Conservation (phyloP, 2,113 vertebrate genomes). For the Artemisiospiza belli region DNA sequence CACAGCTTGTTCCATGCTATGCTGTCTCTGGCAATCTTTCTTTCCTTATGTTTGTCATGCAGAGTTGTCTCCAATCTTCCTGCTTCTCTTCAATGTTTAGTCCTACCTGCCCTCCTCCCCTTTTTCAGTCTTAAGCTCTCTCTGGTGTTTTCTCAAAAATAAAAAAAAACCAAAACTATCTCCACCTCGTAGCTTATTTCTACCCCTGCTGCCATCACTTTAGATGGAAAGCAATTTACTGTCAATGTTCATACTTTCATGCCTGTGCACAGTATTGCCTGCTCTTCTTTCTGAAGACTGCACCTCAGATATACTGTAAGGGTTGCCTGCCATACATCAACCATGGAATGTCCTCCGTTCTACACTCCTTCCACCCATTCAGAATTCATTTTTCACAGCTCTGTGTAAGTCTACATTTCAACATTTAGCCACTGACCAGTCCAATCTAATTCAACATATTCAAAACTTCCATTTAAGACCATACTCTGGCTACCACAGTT, state of each 20-base stretch:
- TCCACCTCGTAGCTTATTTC: neutral
- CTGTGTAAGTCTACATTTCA: neutral
- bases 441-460: neutral
- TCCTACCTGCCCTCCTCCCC: neutral
- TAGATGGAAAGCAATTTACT: neutral
- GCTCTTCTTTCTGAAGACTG: neutral
- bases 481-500: neutral
- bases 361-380: neutral
- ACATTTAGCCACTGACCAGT: neutral
- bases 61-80: neutral
- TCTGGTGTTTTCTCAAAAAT: neutral
- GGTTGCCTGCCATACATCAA: neutral
- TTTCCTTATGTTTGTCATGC: neutral
- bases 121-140: neutral
- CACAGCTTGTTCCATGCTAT: neutral
- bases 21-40: neutral
- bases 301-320: neutral
- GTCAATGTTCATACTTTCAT: neutral
- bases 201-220: neutral
- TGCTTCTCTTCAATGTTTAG: neutral
- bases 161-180: neutral
- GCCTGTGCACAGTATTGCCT: neutral
- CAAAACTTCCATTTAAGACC: neutral
- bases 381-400: neutral
- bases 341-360: neutral